These are phyloP conservation scores for Natator depressus DNA, from an alignment of 2,113 vertebrate species.

Conservation along the genomic window DNA sequence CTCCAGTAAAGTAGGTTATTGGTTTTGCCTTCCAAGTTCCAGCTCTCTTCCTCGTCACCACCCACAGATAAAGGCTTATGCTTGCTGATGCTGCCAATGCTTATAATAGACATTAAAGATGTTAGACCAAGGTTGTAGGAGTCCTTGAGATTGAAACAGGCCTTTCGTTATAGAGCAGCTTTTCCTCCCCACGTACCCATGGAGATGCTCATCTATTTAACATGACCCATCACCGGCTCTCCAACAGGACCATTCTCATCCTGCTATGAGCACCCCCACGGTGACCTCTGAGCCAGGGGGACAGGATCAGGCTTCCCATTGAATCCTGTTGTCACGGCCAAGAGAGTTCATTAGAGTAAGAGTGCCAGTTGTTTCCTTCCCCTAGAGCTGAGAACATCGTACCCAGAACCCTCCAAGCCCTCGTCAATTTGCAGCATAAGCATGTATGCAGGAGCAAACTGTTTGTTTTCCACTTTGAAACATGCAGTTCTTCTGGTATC, in stretches of 20 bases:
- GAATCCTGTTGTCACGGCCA: neutral
- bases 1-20: neutral
- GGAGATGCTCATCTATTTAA: neutral
- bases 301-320: neutral
- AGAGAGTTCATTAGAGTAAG: neutral
- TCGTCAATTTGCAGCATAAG: neutral
- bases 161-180: neutral
- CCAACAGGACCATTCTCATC: neutral
- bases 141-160: neutral
- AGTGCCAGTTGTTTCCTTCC: neutral
- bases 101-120: too few species aligned
- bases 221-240: too few species aligned
- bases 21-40: neutral
- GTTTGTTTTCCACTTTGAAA: neutral
- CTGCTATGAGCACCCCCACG: neutral
- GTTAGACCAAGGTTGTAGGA: too few species aligned
- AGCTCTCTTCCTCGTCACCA: neutral
- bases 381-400: conserved; percentile 17
- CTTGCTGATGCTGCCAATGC: too few species aligned
- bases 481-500: neutral
- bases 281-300: neutral
- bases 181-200: neutral
- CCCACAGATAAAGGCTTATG: neutral
- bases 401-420: neutral
- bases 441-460: neutral